phyloP scores from a whole-genome alignment of 1,140 invertebrate genomes.

The Eumeta japonica region DNA sequence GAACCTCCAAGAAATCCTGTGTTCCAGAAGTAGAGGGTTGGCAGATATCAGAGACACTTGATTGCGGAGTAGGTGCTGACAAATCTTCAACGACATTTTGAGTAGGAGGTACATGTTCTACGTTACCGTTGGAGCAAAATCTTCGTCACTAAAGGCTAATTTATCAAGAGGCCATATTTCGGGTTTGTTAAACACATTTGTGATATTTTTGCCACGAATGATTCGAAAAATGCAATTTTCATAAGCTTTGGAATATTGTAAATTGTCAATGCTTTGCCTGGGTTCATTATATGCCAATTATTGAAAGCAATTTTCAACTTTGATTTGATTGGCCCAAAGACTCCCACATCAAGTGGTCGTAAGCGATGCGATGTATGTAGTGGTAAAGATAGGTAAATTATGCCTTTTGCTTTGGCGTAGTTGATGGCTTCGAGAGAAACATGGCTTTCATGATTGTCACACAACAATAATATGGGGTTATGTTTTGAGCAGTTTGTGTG shows the following conservation, averaged over 20 bases:
- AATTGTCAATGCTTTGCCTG: slow-evolving; percentile 30
- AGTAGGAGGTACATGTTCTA: too few relatives aligned
- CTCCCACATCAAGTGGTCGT: slow-evolving; percentile 43
- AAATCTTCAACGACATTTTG: too few relatives aligned
- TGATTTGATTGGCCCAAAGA: slow-evolving; percentile 43
- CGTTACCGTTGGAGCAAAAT: slow-evolving; percentile 22
- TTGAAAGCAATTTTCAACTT: slow-evolving; percentile 28
- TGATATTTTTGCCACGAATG: slow-evolving; percentile 24
- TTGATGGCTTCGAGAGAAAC: not conserved
- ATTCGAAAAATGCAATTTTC: slow-evolving; percentile 29
- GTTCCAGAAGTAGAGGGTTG: too few relatives aligned
- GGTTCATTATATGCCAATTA: slow-evolving; percentile 34
- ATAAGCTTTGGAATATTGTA: slow-evolving; percentile 27
- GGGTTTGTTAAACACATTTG: slow-evolving; percentile 18
- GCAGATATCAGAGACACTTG: too few relatives aligned
- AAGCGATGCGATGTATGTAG: slow-evolving; percentile 31
- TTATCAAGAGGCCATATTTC: slow-evolving; percentile 27
- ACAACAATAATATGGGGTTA: not conserved
- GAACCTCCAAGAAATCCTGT: too few relatives aligned
- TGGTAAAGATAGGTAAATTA: slow-evolving; percentile 12
- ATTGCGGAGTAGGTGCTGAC: too few relatives aligned
- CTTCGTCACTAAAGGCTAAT: slow-evolving; percentile 20
- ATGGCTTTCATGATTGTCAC: not conserved
- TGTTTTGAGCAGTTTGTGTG: too few relatives aligned
- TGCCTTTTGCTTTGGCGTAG: not conserved